Conservation (phyloP, 2,113 vertebrate species). For the Australoheros scitulus region DNA sequence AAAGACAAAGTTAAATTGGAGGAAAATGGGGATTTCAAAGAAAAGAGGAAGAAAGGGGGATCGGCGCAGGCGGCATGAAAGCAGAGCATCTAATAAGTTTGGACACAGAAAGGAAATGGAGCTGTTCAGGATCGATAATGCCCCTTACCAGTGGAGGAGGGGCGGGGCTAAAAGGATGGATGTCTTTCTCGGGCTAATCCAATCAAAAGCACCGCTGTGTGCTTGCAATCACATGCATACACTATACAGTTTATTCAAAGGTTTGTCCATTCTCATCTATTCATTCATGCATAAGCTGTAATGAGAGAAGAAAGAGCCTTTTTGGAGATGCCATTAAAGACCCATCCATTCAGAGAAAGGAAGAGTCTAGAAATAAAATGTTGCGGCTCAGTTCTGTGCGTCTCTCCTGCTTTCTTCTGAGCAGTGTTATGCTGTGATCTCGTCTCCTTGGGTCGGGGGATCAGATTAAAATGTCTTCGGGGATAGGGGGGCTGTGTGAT, state of each 20-base stretch:
- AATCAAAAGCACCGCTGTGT: constrained; percentile 68
- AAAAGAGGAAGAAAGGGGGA: constrained; percentile 12
- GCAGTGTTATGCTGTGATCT: constrained; percentile 21
- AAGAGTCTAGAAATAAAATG: constrained; percentile 49
- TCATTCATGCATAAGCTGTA: constrained; percentile 57
- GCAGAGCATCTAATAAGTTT: constrained; percentile 70
- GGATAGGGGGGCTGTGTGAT: constrained; percentile 71
- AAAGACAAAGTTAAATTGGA: constrained; percentile 32
- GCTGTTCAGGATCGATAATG: constrained; percentile 76
- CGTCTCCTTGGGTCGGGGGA: constrained; percentile 50
- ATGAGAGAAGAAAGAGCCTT: constrained; percentile 53
- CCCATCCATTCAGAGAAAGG: constrained; percentile 46
- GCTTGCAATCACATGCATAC: constrained; percentile 14
- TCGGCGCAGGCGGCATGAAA: constrained; percentile 31
- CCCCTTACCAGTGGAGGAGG: constrained; percentile 53
- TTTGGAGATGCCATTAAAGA: constrained; percentile 66
- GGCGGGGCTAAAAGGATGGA: constrained; percentile 61
- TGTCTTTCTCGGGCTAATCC: constrained; percentile 71
- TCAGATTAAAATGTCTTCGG: constrained; percentile 76
- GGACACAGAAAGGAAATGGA: constrained; percentile 76
- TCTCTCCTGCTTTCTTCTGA: constrained; percentile 13
- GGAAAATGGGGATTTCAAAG: constrained; percentile 28
- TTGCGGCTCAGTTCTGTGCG: not conserved
- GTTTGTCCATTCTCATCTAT: not conserved
- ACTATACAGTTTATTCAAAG: constrained; percentile 19